Base-by-base conservation (phyloP, 2,797 vertebrate genomes). In the Podarcis lilfordi region DNA sequence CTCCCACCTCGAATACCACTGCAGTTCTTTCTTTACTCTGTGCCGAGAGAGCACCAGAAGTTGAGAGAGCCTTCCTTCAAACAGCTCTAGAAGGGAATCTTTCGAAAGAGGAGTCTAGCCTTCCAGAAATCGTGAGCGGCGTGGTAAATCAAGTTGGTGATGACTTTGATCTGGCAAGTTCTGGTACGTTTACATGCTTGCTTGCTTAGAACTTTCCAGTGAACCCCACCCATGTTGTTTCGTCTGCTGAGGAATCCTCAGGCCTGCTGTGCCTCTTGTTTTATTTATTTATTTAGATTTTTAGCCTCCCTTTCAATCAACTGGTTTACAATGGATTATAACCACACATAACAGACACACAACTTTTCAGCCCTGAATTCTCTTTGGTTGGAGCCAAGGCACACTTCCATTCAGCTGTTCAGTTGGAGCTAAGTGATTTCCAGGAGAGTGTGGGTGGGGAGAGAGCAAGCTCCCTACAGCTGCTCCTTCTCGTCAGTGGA, bases 1-100 rank as follows among this genome's bases (percentile, higher is more conserved):
- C 98, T 2, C 97, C 98, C 0, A 89, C 98, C 82, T 98, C 98
- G 0, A 88, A 94, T n/a, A 93, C 68, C 23, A 88, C 97, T 10
- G 97, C 97, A 35, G 35, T 98, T 91, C 97, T 99, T 90, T 97
- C 97, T 69, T 1, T 99, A 59, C 88, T 98, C n/a, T 91, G 88
- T 74, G 82, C 96, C 9, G 92, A 92, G n/a, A 87, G 93, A 50
- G 27, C 86, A 2, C 89, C 74, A 81, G 93, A 93, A 32, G 72
- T 92, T n/a, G 96, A 94, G n/a, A 75, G 66, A 32, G 59, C 91
- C 45, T 81, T 91, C 82, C 92, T 94, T 25, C 81, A 91, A 2
- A 88, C 92, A 29, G n/a, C 61, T 19, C 37, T 91, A 32, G 85
- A 91, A 15, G 90, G 95, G 6, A 92, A 91, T 8, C 71, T 87